Evolutionary conservation across 2,888 invertebrate genomes (phyloP).

Genomic region (Apamea anceps): DNA sequence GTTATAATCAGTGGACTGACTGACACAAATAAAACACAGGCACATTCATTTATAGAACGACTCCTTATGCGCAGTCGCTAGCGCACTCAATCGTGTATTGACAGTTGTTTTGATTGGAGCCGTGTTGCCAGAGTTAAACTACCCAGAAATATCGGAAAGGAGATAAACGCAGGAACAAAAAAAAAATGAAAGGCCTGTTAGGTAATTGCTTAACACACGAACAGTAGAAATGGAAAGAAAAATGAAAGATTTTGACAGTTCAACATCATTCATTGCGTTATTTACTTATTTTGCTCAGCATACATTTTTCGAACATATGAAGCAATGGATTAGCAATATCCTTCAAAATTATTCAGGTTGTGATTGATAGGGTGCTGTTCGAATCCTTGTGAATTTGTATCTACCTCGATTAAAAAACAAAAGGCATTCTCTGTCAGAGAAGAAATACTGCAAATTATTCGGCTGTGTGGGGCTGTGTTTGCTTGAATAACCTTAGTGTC

Average conservation of each 20-base stretch:
- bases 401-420: not conserved
- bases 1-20: constrained; percentile 32
- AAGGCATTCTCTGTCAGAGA: not conserved
- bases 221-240: not conserved
- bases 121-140: constrained; percentile 33
- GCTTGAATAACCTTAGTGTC: too few relatives aligned
- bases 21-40: constrained; percentile 44
- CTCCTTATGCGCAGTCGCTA: constrained; percentile 57
- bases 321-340: not conserved
- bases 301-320: not conserved
- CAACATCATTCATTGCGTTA: not conserved
- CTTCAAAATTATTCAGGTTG: not conserved
- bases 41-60: constrained; percentile 59
- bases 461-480: not conserved
- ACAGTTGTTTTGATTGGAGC: constrained; percentile 65
- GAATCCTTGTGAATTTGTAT: not conserved
- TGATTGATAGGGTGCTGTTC: not conserved
- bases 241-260: not conserved
- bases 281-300: not conserved
- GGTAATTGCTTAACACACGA: not conserved
- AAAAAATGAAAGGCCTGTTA: too few relatives aligned
- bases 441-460: not conserved
- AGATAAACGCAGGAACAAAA: not conserved
- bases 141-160: constrained; percentile 2
- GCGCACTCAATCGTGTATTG: constrained; percentile 62